phyloP scores from a whole-genome alignment of 1,140 invertebrate species.

The Camponotus floridanus region DNA sequence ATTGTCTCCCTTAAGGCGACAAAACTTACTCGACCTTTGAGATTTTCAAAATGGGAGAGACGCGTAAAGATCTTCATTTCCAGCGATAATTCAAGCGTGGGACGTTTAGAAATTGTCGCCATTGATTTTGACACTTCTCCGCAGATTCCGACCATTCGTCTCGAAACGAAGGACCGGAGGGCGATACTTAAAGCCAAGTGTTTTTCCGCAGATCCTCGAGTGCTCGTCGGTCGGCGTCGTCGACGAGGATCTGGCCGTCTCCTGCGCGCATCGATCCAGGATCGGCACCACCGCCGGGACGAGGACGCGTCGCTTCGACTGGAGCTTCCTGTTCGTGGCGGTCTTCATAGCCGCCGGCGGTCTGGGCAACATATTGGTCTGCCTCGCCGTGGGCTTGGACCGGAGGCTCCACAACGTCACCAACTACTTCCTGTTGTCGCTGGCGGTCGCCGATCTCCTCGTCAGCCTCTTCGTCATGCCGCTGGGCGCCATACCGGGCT shows the following conservation, averaged over 20 bases:
- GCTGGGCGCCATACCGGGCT: slow-evolving; percentile 93
- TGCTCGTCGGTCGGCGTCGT: slow-evolving; percentile 72
- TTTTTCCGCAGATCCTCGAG: slow-evolving; percentile 71
- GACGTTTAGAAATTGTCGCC: slow-evolving; percentile 31
- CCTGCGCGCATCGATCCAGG: slow-evolving; percentile 68
- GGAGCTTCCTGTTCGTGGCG: slow-evolving; percentile 92
- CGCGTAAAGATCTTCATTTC: slow-evolving; percentile 4
- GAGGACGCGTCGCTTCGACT: slow-evolving; percentile 86
- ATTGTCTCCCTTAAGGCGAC: not conserved
- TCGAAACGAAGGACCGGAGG: not conserved
- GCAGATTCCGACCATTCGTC: slow-evolving; percentile 17
- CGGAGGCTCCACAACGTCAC: slow-evolving; percentile 96
- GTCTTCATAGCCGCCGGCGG: slow-evolving; percentile 95
- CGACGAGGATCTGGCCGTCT: slow-evolving; percentile 69
- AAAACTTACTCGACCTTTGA: slow-evolving; percentile 19
- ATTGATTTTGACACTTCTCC: not conserved
- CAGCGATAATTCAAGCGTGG: slow-evolving; percentile 21
- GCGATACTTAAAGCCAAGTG: slow-evolving; percentile 1
- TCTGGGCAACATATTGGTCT: slow-evolving; percentile 96
- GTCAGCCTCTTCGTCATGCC: slow-evolving; percentile 97
- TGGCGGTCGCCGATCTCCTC: slow-evolving; percentile 97
- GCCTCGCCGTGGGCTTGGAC: slow-evolving; percentile 95
- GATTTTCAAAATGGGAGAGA: not conserved
- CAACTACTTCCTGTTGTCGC: slow-evolving; percentile 97
- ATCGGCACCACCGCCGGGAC: slow-evolving; percentile 20